A percentile compares a stretch with the other conserved stretches of the same genome.
phyloP scores from a whole-genome alignment of 1,140 invertebrate genomes.

The Philopotamus ludificatus region DNA sequence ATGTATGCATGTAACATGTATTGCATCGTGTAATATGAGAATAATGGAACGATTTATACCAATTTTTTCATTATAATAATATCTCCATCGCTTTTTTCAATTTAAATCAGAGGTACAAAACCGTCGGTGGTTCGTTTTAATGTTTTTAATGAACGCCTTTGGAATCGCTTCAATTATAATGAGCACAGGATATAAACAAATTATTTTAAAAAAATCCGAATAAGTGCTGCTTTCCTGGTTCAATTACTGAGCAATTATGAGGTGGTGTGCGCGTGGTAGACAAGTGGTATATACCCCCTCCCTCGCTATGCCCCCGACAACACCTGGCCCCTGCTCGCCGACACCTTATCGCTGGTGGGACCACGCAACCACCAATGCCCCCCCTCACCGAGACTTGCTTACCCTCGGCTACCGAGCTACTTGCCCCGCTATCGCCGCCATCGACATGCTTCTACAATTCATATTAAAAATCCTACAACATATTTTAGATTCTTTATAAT shows the following conservation, averaged over 20 bases:
- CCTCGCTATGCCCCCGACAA: not conserved
- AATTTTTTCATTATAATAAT: no score
- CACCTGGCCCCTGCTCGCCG: not conserved
- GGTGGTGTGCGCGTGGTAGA: not conserved
- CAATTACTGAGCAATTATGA: not conserved
- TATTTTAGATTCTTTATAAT: not conserved
- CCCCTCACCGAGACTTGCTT: no score
- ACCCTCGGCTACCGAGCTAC: no score
- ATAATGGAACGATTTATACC: no score
- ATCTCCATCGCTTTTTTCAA: no score
- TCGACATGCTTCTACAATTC: conserved; percentile 3
- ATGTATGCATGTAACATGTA: no score
- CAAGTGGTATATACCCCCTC: not conserved
- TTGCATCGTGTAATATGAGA: no score
- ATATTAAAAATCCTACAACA: not conserved
- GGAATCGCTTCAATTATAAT: no score
- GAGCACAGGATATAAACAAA: no score
- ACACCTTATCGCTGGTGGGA: conserved; percentile 10
- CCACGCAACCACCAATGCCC: conserved; percentile 1
- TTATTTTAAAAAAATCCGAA: not conserved
- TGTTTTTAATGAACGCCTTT: no score
- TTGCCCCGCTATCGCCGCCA: not conserved
- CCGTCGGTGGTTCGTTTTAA: no score
- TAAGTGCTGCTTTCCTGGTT: not conserved
- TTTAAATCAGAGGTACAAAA: no score